Evolutionary conservation across 2,888 invertebrate genomes (phyloP), one percentile per base, ranked within the genome.

Genomic region (Tuberolachnus salignus): DNA sequence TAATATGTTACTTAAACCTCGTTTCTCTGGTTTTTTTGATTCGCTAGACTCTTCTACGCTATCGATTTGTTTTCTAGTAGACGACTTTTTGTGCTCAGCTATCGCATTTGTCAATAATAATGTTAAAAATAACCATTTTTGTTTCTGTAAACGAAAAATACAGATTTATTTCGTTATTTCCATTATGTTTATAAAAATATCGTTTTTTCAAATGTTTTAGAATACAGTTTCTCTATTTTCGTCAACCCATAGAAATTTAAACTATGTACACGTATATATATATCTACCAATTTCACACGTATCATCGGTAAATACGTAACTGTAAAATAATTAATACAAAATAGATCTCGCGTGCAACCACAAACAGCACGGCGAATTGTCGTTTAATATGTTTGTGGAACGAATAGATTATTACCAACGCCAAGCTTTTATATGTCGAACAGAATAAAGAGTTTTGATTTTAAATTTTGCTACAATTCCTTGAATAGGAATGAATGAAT

Each of bases 21-120:
- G 85, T 83, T 89, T 89, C 83, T 88, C 88, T 83, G 88, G 88
- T 83, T 88, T 88, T 85, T 88, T 89, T 83, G 83, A 83, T 64
- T 82, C 83, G 83, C 86, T 85, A 83, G 86, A 85, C 55, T 82
- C 81, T 26, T 82, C 82, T 49, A 63, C 81, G 81, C 23, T 34
- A n/a, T 70, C 71, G 23, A 51, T 85, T 49, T 87, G 87, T 86
- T 87, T 83, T 78, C 83, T 82, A 82, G 85, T 83, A n/a, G 81
- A 80, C 64, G 82, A 82, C 81, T 84, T 83, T 75, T 83, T 84
- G 83, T 85, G 85, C 82, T 81, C 80, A 6, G 81, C 82, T 23
- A 80, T 73, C 53, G 86, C 85, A 83, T 84, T 51, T 1, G 80
- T 53, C 55, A 73, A 51, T 46, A 81, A 44, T 34, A 71, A 66